Conservation (phyloP, 1,140 invertebrate species). For the Sarcophaga bullata region DNA sequence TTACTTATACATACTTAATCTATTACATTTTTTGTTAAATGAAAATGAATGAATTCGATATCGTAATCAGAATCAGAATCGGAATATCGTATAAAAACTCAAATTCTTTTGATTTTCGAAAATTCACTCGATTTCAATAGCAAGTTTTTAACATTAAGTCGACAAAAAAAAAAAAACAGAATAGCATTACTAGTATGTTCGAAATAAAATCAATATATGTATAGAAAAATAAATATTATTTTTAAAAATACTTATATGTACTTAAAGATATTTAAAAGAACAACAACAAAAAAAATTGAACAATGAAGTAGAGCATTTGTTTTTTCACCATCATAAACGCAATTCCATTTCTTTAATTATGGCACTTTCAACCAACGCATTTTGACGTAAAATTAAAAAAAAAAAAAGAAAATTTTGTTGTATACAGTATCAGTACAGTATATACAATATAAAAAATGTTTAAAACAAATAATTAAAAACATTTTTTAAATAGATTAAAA, state of each 20-base stretch:
- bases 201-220: too few species aligned
- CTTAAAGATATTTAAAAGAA: not conserved
- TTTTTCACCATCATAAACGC: not conserved
- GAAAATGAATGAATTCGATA: too few species aligned
- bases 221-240: too few species aligned
- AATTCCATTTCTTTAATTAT: not conserved
- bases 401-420: not conserved
- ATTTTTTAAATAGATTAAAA: constrained; percentile 63
- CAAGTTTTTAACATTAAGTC: too few species aligned
- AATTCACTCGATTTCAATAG: too few species aligned
- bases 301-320: not conserved
- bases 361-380: constrained; percentile 3
- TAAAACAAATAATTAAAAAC: constrained; percentile 50
- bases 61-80: too few species aligned
- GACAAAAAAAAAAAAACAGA: too few species aligned
- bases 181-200: too few species aligned
- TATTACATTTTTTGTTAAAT: too few species aligned
- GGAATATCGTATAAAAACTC: too few species aligned
- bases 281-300: not conserved
- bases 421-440: not conserved
- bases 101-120: too few species aligned
- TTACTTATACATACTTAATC: too few species aligned
- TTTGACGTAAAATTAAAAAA: constrained; percentile 23
- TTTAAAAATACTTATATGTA: not conserved
- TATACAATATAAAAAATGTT: constrained; percentile 39